Evolutionary conservation across 2,888 invertebrate species (phyloP), one percentile per base, ranked within the genome.

Genomic region (Amblyteles armatorius): DNA sequence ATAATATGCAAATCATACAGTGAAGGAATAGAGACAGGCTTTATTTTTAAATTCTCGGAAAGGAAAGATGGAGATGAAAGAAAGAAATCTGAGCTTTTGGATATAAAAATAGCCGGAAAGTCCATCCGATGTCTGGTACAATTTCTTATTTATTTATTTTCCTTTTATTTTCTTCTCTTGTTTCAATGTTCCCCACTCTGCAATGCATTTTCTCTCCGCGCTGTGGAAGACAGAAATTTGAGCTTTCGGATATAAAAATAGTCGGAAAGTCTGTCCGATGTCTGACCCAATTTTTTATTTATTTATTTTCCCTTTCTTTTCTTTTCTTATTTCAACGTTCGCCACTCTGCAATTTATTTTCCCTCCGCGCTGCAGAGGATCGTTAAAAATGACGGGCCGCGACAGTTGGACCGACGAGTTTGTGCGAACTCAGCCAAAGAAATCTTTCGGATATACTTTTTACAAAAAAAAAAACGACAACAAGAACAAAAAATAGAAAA

Each of bases 321-420:
- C 11, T 16, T n/a, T 1, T 26, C 44, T 48, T 63, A n/a, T 9
- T 16, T 26, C 9, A 26, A 48, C 19, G 68, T 79, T n/a, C 40
- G 26, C 57, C 16, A 52, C 57, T 72, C 13, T 36, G 52, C 13
- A 57, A 80, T 57, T 65, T 29, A 19, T 57, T 72, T 68, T 26
- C n/a, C 13, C n/a, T 36, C 19, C n/a, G 33, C 44, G 68, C 40
- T 68, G 67, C 50, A 19, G 26, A 50, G 19, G 3, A 60, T 84
- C 67, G 77, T 84, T 84, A 77, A 77, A 80, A 84, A 67, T 80
- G 80, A 77, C 72, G 33, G 13, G 67, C 13, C 36, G 22, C 72
- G 80, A 72, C 72, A 72, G 67, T 77, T 80, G 76, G 60, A 50
- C 77, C 69, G 57, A 65, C 52, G 29, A 7, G 13, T 19, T 80